Base-by-base conservation (phyloP, 2,113 vertebrate genomes). In the Myotis lucifugus region DNA sequence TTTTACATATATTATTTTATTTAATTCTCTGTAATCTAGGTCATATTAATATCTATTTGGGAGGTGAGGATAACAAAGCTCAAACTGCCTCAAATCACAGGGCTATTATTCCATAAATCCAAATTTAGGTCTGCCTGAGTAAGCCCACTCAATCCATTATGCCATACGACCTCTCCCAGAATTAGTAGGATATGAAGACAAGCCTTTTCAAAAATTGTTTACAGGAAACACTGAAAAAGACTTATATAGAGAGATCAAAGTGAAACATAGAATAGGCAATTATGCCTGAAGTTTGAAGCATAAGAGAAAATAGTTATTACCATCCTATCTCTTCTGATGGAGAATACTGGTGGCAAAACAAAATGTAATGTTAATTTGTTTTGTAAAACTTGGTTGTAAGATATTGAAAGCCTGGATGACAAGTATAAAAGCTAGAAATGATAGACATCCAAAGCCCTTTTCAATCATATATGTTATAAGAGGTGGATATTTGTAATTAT, bases 171-270 rank as follows among this genome's bases (percentile, higher is more conserved):
- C 3, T 15, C 56, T 15, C 34, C 17, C 42, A 86, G 27, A 64
- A 93, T 46, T 79, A 66, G 8, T 74, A 32, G 56, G 42, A 78
- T 56, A 23, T 59, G 59, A 52, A 85, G 15, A 64, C 1, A 85
- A 88, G 29, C 29, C 70, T 91, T 27, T 95, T 94, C n/a, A 66
- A 93, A 88, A 74, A 73, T 27, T 2, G 27, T 59, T 86, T 54
- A 64, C 9, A 93, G 8, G 14, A 89, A 84, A 46, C 11, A 34
- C 66, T 52, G 19, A 61, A 29, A 40, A 88, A 94, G 34, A 76
- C 9, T 81, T 42, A 32, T n/a, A 42, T 83, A 61, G 7, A 84
- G 27, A 95, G 42, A 77, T 81, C 40, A 72, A 85, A 77, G 56
- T 69, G 4, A 27, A 72, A 77, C 56, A 34, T 23, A 59, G 72